Percentiles rank a stretch among this genome's conserved stretches.
Evolutionary conservation across 35 echinoderm and acorn worm genomes (phyloP).

Genomic region (Acanthaster planci): DNA sequence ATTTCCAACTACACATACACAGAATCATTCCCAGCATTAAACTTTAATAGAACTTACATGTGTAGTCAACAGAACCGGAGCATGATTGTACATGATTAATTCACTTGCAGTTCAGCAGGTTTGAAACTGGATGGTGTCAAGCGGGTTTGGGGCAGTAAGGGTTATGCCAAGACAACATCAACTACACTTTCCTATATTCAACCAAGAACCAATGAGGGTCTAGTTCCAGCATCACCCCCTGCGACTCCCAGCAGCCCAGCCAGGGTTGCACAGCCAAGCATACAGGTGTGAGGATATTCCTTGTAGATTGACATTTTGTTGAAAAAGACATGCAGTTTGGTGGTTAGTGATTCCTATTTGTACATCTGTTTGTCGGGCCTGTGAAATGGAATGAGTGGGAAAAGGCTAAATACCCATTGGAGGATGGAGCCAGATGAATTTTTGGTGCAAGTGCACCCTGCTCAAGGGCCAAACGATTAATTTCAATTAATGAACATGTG

Average conservation of each 20-base stretch:
- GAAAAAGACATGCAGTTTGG: too few species aligned
- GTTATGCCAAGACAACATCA: constrained; percentile 37
- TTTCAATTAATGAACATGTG: too few species aligned
- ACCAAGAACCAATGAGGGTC: not conserved
- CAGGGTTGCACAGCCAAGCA: not conserved
- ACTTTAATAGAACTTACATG: too few species aligned
- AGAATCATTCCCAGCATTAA: too few species aligned
- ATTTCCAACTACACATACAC: too few species aligned
- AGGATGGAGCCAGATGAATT: too few species aligned
- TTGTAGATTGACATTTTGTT: not conserved
- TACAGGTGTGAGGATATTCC: constrained; percentile 9
- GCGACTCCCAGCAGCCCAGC: not conserved
- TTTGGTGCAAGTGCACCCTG: too few species aligned
- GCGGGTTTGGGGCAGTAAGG: constrained; percentile 61
- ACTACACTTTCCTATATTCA: not conserved
- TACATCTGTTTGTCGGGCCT: too few species aligned
- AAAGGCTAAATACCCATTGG: too few species aligned
- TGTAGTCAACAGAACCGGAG: not conserved
- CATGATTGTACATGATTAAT: constrained; percentile 12
- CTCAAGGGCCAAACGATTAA: too few species aligned
- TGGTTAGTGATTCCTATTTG: too few species aligned
- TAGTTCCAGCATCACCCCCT: not conserved
- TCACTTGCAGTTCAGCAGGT: constrained; percentile 10
- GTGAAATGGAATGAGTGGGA: too few species aligned
- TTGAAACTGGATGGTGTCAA: constrained; percentile 56